Percentiles rank a stretch among this genome's conserved stretches.
These are phyloP conservation scores for Scrobipalpa atriplicella DNA, from an alignment of 2,888 invertebrate genomes.

Conservation along the genomic window DNA sequence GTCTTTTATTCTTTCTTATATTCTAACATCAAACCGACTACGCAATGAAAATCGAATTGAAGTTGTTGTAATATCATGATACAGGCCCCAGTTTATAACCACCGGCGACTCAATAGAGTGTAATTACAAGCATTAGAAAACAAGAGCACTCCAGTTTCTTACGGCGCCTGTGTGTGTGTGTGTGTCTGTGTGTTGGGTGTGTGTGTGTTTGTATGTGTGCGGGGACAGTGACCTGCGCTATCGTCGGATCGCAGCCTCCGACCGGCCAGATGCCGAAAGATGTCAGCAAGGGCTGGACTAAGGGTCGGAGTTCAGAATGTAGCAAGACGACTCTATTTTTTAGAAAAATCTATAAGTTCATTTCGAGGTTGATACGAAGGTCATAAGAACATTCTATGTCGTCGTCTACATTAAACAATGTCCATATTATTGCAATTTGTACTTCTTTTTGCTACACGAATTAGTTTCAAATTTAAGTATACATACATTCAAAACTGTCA, in stretches of 20 bases:
- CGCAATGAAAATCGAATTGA: too few relatives aligned
- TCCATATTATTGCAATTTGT: too few relatives aligned
- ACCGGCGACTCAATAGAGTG: conserved; percentile 49
- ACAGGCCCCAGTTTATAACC: not conserved
- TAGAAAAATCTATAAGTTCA: too few relatives aligned
- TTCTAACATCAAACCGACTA: too few relatives aligned
- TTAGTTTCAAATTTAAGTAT: too few relatives aligned
- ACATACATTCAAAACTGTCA: too few relatives aligned
- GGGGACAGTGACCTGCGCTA: conserved; percentile 78
- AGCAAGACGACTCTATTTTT: not conserved
- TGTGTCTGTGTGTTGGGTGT: conserved; percentile 37
- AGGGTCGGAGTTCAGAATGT: conserved; percentile 18
- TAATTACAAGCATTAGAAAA: conserved; percentile 62
- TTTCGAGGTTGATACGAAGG: too few relatives aligned
- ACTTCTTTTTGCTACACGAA: too few relatives aligned
- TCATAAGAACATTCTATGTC: not conserved
- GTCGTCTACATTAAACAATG: too few relatives aligned
- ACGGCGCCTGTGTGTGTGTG: conserved; percentile 10
- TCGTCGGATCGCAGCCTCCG: conserved; percentile 80
- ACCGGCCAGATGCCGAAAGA: conserved; percentile 81
- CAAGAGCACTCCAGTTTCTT: conserved; percentile 49
- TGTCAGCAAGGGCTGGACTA: conserved; percentile 68
- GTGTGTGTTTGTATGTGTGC: conserved; percentile 51
- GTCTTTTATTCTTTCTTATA: too few relatives aligned
- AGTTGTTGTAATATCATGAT: too few relatives aligned